Conservation (phyloP, 2,797 vertebrate species). For the Geotria australis region DNA sequence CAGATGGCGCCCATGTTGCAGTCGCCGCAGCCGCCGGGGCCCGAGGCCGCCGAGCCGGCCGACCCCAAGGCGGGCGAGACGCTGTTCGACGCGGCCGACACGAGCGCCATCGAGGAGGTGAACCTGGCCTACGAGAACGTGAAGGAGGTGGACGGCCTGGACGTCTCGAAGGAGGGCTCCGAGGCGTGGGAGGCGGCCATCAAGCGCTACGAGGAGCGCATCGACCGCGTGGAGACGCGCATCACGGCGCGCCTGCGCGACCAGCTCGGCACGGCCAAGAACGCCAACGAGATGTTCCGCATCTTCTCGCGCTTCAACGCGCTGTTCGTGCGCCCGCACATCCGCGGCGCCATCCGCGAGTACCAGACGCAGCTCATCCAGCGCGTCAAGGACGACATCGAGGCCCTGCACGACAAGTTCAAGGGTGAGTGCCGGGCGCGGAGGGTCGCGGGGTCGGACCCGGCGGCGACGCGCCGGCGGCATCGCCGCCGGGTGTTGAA, state of each 20-base stretch:
- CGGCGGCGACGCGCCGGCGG: no score
- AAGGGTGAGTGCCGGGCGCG: constrained; percentile 10
- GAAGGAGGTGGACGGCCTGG: constrained; percentile 85
- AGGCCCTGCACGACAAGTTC: constrained; percentile 95
- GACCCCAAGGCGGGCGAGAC: constrained; percentile 90
- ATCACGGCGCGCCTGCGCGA: constrained; percentile 87
- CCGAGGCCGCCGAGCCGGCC: constrained; percentile 50
- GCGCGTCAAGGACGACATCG: constrained; percentile 88
- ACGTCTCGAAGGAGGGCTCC: constrained; percentile 89
- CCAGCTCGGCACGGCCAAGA: constrained; percentile 88
- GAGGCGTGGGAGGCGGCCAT: constrained; percentile 97
- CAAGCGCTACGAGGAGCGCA: constrained; percentile 86
- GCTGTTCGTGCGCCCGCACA: constrained; percentile 83
- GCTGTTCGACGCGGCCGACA: constrained; percentile 79
- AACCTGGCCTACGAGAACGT: constrained; percentile 97
- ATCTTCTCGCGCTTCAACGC: constrained; percentile 97
- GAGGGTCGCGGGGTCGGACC: no score
- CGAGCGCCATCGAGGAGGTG: constrained; percentile 82
- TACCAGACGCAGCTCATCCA: constrained; percentile 96
- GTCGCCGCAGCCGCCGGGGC: no score
- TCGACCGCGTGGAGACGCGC: constrained; percentile 84
- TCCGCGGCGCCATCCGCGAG: constrained; percentile 77
- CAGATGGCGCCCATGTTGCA: no score
- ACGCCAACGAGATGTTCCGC: constrained; percentile 96
- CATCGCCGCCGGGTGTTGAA: no score